Percentiles rank a stretch among this genome's conserved stretches.
Conservation (phyloP, 2,888 invertebrate species). For the Trachelus troglodyta region DNA sequence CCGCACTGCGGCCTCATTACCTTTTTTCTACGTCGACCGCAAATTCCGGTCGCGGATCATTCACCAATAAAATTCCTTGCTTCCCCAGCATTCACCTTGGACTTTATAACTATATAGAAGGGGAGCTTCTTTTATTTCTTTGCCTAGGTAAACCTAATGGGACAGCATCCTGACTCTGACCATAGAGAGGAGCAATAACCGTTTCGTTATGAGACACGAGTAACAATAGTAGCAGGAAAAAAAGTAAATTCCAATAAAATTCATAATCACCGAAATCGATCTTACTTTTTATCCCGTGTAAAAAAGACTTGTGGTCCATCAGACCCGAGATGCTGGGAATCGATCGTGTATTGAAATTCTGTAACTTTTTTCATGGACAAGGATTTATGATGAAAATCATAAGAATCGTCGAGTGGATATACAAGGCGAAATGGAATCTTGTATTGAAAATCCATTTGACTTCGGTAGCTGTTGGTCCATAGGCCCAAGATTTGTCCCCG, state of each 20-base stretch:
- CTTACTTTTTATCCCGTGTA: background rate
- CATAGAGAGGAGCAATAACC: background rate
- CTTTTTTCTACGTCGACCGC: constrained; percentile 46
- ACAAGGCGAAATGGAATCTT: background rate
- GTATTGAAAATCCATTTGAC: background rate
- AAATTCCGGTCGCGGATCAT: constrained; percentile 44
- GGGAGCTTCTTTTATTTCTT: background rate
- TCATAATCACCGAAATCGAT: background rate
- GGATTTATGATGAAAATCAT: background rate
- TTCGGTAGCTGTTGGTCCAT: background rate
- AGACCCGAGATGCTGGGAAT: background rate
- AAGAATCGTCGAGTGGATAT: background rate
- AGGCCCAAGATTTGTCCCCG: constrained; percentile 58
- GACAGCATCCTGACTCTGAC: background rate
- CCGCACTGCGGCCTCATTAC: constrained; percentile 57
- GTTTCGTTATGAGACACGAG: background rate
- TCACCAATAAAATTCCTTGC: constrained; percentile 15
- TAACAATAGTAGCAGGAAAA: background rate
- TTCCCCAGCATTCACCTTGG: background rate
- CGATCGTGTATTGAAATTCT: background rate
- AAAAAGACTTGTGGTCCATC: background rate
- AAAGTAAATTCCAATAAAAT: too few relatives aligned
- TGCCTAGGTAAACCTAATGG: background rate
- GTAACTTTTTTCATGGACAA: background rate
- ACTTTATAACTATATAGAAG: background rate